Evolutionary conservation across 2,888 invertebrate species (phyloP), one percentile per base, ranked within the genome.

Genomic region (Trypoxylon attenuatum): DNA sequence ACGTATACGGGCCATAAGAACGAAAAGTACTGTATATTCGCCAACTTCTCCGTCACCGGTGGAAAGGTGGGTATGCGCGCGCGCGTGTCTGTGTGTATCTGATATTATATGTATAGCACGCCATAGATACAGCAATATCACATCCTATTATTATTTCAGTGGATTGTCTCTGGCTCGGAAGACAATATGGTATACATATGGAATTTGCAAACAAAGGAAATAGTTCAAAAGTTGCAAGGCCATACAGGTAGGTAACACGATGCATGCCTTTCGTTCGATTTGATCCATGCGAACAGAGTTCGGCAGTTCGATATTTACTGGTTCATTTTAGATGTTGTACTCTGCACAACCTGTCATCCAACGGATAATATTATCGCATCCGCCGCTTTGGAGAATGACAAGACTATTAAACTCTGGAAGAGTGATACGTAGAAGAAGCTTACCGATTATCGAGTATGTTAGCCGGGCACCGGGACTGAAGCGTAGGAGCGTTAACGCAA

Each of bases 161-260:
- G 99, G 99, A 99, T 99, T 85, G 99, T 99, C 45, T 98, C 98
- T 38, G 99, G 99, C n/a, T 99, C 99, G 2, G 99, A 99, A 89
- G 99, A 99, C 88, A 96, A 98, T 87, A 92, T 96, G 90, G 97
- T 99, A 0, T 99, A 99, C 87, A 98, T 99, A 81, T 99, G 99
- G 99, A 99, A 99, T 90, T 90, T 99, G 72, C 99, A 99, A 87
- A 98, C 98, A 10, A 99, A 99, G 88, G 99, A 99, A 89, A 95
- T 99, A 62, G 99, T 99, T 61, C 99, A 99, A 88, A 96, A 97
- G 88, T 89, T 99, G 67, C 94, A 96, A 80, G 99, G 99, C 0
- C 99, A 99, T 87, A 96, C 97, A 72, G 98, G 98, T 92, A 92
- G 19, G 13, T 27, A 13, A 71, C 67, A 43, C 23, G 23, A 38